These are phyloP conservation scores for Mormyrus lacerda DNA, from an alignment of 2,113 vertebrate species.

Conservation along the genomic window DNA sequence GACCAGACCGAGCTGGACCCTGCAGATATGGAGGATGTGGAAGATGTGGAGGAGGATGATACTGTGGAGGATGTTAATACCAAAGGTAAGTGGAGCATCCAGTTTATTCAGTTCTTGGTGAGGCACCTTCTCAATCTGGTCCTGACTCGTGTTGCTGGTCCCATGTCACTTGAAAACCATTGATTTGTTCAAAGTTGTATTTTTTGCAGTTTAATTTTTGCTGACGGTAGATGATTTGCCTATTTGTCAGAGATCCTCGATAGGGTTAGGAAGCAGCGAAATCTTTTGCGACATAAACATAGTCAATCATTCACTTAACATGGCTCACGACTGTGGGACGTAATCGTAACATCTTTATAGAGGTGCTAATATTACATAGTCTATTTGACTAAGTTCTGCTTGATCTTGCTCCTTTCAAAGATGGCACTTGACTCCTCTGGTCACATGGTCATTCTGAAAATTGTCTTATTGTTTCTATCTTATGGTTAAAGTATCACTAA, in stretches of 20 bases:
- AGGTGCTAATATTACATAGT: background rate
- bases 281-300: background rate
- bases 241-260: background rate
- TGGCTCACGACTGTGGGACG: background rate
- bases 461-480: background rate
- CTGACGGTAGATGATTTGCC: conserved; percentile 19
- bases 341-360: background rate
- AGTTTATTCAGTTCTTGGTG: conserved; percentile 24
- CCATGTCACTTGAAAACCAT: background rate
- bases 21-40: conserved; percentile 97
- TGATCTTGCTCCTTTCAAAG: background rate
- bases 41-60: conserved; percentile 93
- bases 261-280: background rate
- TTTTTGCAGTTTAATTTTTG: background rate
- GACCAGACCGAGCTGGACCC: conserved; percentile 91
- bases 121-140: background rate
- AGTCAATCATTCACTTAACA: background rate
- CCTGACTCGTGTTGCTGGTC: background rate
- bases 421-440: background rate
- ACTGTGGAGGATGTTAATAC: conserved; percentile 85
- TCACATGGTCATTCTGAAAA: background rate
- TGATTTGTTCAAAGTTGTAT: background rate
- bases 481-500: background rate
- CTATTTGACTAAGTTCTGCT: background rate
- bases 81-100: conserved; percentile 71